Evolutionary conservation across 1,140 invertebrate genomes (phyloP).

Genomic region (Papilio glaucus): DNA sequence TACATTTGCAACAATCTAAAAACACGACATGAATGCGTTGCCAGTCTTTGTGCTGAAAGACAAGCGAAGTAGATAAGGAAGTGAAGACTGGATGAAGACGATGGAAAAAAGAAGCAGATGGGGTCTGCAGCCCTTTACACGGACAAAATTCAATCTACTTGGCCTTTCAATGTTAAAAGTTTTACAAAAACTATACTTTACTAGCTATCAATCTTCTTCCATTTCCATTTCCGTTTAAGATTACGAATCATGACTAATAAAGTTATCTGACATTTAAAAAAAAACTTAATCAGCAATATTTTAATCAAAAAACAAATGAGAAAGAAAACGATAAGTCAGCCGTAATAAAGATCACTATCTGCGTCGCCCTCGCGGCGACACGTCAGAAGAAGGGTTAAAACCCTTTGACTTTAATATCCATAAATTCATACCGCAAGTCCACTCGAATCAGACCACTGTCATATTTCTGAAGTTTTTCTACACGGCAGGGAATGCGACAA

Average conservation of each 20-base stretch:
- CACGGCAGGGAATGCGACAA: not conserved
- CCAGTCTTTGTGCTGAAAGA: no score
- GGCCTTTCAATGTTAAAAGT: no score
- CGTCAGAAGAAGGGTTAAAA: conserved; percentile 33
- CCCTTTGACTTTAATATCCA: conserved; percentile 35
- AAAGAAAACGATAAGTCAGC: conserved; percentile 29
- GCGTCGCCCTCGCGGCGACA: conserved; percentile 31
- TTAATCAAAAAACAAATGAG: conserved; percentile 23
- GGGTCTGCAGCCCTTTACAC: no score
- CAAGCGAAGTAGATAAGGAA: no score
- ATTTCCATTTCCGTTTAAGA: not conserved
- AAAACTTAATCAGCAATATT: not conserved
- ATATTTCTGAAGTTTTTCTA: not conserved
- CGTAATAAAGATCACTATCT: conserved; percentile 36
- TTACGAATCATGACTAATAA: conserved; percentile 19
- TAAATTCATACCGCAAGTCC: conserved; percentile 27
- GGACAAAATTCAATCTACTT: no score
- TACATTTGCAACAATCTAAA: no score
- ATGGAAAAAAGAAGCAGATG: no score
- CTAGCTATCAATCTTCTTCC: not conserved
- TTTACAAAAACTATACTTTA: not conserved
- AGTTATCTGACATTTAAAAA: conserved; percentile 12
- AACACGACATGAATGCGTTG: no score
- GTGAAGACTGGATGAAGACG: no score
- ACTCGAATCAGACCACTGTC: conserved; percentile 4